Base-by-base conservation (phyloP, 2,797 vertebrate species). In the Lagodon rhomboides region DNA sequence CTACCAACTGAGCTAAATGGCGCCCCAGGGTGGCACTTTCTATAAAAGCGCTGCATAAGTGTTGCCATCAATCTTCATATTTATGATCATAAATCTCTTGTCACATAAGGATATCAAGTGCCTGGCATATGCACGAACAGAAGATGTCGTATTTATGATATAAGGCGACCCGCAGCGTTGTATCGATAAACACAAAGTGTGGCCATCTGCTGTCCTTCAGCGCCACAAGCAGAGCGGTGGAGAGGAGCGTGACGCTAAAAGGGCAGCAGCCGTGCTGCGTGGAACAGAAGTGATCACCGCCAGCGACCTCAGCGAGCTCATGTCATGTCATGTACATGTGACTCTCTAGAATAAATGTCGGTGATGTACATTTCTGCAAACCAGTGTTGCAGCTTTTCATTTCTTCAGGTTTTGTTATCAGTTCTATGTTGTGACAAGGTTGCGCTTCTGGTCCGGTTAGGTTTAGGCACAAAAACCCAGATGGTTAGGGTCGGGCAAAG, bases 201-300 rank as follows among this genome's bases (percentile, higher is more conserved):
- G 49, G 58, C 85, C 78, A 84, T 79, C 81, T 81, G 85, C 63
- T 53, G 61, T 68, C 68, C 76, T 65, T 30, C 51, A 34, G 69
- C 51, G n/a, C 8, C 54, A 30, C 13, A 22, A 62, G 58, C 46
- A 17, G 58, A 22, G 13, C 46, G 18, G 46, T 17, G 50, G 25
- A 41, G 20, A 34, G 7, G 46, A 63, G 23, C 2, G 38, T 5
- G 65, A 47, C 12, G 72, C 65, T 67, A 20, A 63, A 78, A 81
- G 70, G 56, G 44, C 62, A 54, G 70, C 62, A 27, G 62, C 15
- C 9, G 5, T 13, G 50, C 50, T 75, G 50, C n/a, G 9, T 59
- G 44, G 41, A 25, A 53, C 23, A 58, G 34, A 38, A 38, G 1
- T 49, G 23, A 51, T 70, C 53, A 22, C 60, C 23, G 41, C n/a